Percentiles rank a stretch among this genome's conserved stretches.
phyloP scores from a whole-genome alignment of 2,888 invertebrate species.

The Flexamia atlantica region DNA sequence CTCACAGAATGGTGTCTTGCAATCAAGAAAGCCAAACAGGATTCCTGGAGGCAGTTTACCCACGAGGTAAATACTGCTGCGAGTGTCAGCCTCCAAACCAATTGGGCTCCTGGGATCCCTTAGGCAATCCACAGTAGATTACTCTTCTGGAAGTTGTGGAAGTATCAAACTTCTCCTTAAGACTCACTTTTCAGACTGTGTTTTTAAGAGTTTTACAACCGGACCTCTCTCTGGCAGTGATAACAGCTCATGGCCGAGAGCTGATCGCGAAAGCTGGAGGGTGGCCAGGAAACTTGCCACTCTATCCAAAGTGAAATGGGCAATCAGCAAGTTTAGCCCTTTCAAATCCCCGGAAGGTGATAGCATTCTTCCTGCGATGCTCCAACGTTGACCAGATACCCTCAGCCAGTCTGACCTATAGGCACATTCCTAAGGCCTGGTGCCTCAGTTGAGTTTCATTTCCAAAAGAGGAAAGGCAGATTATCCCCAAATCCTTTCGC shows the following conservation, averaged over 20 bases:
- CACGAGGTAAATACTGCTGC: conserved; percentile 36
- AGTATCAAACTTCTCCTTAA: conserved; percentile 51
- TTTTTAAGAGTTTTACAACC: not conserved
- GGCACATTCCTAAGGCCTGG: conserved; percentile 17
- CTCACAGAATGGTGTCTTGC: conserved; percentile 28
- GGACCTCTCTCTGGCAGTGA: not conserved
- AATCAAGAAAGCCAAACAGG: conserved; percentile 31
- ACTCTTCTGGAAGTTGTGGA: not conserved
- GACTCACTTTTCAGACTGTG: conserved; percentile 29
- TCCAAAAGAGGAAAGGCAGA: too few relatives aligned
- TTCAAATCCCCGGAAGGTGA: conserved; percentile 36
- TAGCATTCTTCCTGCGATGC: not conserved
- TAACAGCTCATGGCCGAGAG: conserved; percentile 15
- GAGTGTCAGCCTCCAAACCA: not conserved
- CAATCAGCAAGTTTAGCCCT: conserved; percentile 27
- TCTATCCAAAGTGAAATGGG: conserved; percentile 44
- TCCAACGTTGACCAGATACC: conserved; percentile 40
- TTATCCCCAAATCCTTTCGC: too few relatives aligned
- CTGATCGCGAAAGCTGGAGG: conserved; percentile 36
- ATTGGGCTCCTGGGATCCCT: not conserved
- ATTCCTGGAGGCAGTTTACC: conserved; percentile 42
- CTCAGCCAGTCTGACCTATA: not conserved
- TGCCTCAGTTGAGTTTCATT: too few relatives aligned
- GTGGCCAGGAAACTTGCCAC: conserved; percentile 24
- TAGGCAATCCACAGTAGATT: not conserved